These are phyloP conservation scores for Nomada fucata DNA, from an alignment of 2,888 invertebrate genomes.

Conservation along the genomic window DNA sequence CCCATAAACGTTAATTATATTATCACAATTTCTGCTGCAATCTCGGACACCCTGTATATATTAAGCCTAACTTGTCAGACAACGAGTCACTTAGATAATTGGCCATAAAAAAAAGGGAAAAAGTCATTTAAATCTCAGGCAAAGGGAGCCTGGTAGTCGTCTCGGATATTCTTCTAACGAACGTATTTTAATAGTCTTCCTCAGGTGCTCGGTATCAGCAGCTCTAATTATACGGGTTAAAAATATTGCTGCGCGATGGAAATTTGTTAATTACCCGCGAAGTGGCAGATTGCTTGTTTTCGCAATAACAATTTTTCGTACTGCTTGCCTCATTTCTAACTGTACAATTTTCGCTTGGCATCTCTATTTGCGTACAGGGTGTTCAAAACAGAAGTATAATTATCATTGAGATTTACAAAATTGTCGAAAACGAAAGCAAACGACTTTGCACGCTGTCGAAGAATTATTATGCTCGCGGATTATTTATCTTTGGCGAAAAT, in stretches of 20 bases:
- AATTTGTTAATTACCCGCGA: conserved; percentile 11
- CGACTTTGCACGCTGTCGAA: too few species aligned
- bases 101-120: neutral
- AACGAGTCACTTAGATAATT: conserved; percentile 8
- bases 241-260: neutral
- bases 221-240: conserved; percentile 1
- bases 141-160: neutral
- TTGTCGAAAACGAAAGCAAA: too few species aligned
- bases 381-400: too few species aligned
- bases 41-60: neutral
- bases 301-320: too few species aligned
- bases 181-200: neutral
- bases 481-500: too few species aligned
- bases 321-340: too few species aligned
- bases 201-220: neutral
- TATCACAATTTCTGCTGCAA: neutral
- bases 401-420: too few species aligned
- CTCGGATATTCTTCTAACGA: neutral
- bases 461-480: too few species aligned
- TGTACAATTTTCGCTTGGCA: too few species aligned
- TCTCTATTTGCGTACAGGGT: too few species aligned
- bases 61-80: neutral
- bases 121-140: conserved; percentile 4
- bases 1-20: neutral
- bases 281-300: neutral